These are phyloP conservation scores for Cheumatopsyche charites DNA, from an alignment of 1,140 invertebrate species.

Conservation along the genomic window DNA sequence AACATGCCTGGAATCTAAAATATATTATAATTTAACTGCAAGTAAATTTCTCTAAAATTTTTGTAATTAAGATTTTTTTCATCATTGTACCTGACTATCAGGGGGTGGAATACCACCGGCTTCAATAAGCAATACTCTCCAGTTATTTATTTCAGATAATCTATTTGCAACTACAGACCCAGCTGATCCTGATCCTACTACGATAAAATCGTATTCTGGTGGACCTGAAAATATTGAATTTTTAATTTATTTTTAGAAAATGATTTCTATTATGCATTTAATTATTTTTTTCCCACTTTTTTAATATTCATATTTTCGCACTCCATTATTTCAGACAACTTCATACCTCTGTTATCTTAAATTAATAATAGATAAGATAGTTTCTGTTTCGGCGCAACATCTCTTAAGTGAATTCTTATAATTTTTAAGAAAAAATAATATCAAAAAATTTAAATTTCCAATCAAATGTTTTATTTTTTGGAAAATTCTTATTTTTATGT, in stretches of 20 bases:
- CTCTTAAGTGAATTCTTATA: too few relatives aligned
- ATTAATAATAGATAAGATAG: too few relatives aligned
- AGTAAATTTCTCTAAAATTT: too few relatives aligned
- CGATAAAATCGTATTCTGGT: constrained; percentile 52
- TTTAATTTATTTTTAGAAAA: background rate
- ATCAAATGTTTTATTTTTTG: too few relatives aligned
- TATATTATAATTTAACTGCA: background rate
- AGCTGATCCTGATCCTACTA: constrained; percentile 48
- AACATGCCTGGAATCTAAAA: constrained; percentile 37
- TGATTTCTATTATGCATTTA: background rate
- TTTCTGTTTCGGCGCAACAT: too few relatives aligned
- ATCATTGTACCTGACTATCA: constrained; percentile 45
- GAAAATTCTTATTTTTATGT: too few relatives aligned
- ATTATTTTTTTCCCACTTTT: background rate
- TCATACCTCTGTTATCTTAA: too few relatives aligned
- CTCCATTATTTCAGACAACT: too few relatives aligned
- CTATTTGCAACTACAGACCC: constrained; percentile 65
- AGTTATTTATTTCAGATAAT: constrained; percentile 52
- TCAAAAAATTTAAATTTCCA: too few relatives aligned
- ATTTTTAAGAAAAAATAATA: too few relatives aligned
- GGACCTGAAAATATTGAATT: constrained; percentile 26
- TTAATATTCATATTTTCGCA: too few relatives aligned
- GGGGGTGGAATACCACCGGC: constrained; percentile 51
- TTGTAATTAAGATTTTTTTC: too few relatives aligned
- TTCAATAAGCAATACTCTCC: constrained; percentile 56